Conservation (phyloP, 2,113 vertebrate species). For the Silurus meridionalis region DNA sequence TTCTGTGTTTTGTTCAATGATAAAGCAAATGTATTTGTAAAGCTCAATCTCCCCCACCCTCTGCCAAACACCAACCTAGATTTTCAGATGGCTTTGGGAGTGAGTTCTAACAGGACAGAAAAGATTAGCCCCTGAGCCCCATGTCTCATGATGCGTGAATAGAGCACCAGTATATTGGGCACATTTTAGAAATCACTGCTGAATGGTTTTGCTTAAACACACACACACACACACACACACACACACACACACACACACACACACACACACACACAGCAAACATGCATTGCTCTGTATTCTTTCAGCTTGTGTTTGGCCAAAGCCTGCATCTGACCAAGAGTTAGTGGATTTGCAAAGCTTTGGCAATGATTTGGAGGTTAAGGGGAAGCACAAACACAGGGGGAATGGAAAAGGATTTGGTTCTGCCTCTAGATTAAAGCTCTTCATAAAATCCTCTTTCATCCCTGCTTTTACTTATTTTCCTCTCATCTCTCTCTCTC, state of each 20-base stretch:
- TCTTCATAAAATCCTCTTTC: slow-evolving; percentile 10
- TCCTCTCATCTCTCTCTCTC: not conserved
- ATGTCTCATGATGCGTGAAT: slow-evolving; percentile 49
- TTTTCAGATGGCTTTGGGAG: not conserved
- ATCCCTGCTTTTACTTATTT: slow-evolving; percentile 16
- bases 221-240: not conserved
- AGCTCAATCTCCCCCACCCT: not conserved
- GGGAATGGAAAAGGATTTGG: slow-evolving; percentile 31
- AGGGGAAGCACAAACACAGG: slow-evolving; percentile 18
- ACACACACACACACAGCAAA: not conserved
- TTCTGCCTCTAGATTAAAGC: slow-evolving; percentile 30
- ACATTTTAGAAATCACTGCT: slow-evolving; percentile 3
- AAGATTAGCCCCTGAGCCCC: slow-evolving; percentile 57
- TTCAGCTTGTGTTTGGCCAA: slow-evolving; percentile 12
- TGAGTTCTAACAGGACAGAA: slow-evolving; percentile 30
- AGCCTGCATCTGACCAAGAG: slow-evolving; percentile 12
- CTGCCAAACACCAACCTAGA: no score
- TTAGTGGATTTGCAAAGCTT: slow-evolving; percentile 35
- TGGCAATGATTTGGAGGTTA: slow-evolving; percentile 41
- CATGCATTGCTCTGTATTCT: not conserved
- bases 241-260: slow-evolving; percentile 7
- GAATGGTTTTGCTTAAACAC: not conserved
- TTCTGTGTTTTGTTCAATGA: not conserved
- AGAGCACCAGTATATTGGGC: slow-evolving; percentile 3
- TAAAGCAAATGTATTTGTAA: not conserved